These are phyloP conservation scores for Mirza zaza DNA, from an alignment of 2,113 vertebrate genomes.

Conservation along the genomic window DNA sequence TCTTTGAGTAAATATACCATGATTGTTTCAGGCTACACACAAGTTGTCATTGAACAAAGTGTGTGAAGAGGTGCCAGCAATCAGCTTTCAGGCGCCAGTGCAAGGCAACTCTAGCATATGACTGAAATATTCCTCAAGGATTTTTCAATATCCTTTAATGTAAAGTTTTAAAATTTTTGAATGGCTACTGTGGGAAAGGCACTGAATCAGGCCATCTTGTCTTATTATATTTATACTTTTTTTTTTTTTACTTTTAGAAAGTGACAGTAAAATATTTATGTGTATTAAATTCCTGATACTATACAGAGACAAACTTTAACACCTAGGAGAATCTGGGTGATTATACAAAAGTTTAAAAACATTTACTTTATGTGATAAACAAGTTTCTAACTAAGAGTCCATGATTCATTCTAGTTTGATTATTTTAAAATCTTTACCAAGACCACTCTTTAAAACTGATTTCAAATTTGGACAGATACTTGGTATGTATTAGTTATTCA, in stretches of 20 bases:
- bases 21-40: not conserved
- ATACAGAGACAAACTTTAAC: not conserved
- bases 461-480: slow-evolving; percentile 53
- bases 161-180: not conserved
- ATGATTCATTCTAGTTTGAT: not conserved
- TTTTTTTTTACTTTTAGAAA: not conserved
- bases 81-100: accelerated
- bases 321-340: not conserved
- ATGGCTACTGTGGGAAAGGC: not conserved
- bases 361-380: not conserved
- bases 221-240: not conserved
- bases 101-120: accelerated
- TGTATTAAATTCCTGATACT: not conserved
- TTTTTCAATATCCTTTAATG: not conserved
- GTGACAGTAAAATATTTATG: not conserved
- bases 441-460: slow-evolving; percentile 41
- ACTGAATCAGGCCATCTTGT: not conserved
- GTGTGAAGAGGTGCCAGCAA: accelerated
- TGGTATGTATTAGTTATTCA: slow-evolving; percentile 63
- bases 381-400: not conserved
- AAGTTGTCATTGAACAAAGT: no score
- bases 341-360: not conserved
- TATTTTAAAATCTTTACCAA: slow-evolving; percentile 31
- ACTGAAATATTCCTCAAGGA: not conserved
- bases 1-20: not conserved